Evolutionary conservation across 2,797 vertebrate genomes (phyloP).

Genomic region (Sebastes dallii): DNA sequence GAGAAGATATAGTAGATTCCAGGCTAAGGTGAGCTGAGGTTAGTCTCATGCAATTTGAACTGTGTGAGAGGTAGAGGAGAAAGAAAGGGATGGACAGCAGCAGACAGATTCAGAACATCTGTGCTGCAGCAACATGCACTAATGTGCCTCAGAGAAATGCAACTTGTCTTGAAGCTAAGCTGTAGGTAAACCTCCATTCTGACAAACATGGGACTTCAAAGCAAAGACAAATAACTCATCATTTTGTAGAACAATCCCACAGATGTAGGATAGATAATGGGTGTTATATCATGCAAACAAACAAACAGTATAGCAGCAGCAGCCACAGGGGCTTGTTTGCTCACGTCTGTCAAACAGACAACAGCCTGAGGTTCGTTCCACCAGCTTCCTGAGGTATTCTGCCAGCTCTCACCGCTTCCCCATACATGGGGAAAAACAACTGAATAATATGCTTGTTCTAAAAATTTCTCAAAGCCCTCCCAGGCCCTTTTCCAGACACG

Average conservation of each 20-base stretch:
- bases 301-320: conserved; percentile 18
- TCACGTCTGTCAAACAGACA: conserved; percentile 37
- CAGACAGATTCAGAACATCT: conserved; percentile 20
- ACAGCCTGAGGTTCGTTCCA: conserved; percentile 22
- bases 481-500: conserved; percentile 31
- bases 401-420: conserved; percentile 32
- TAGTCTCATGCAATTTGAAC: conserved; percentile 15
- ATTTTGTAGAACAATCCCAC: background rate
- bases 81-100: background rate
- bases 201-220: conserved; percentile 19
- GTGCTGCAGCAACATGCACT: background rate
- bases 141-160: conserved; percentile 7
- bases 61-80: conserved; percentile 5
- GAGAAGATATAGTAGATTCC: conserved; percentile 45
- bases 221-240: background rate
- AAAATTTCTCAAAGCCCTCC: conserved; percentile 34
- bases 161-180: conserved; percentile 17
- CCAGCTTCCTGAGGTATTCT: conserved; percentile 20
- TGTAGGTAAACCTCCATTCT: conserved; percentile 8
- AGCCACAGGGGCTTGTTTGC: conserved; percentile 22
- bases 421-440: conserved; percentile 41
- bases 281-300: conserved; percentile 21
- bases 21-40: conserved; percentile 51
- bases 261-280: conserved; percentile 4
- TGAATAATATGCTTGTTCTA: conserved; percentile 50